Base-by-base conservation (phyloP, 2,797 vertebrate genomes). In the Poeciliopsis infans region DNA sequence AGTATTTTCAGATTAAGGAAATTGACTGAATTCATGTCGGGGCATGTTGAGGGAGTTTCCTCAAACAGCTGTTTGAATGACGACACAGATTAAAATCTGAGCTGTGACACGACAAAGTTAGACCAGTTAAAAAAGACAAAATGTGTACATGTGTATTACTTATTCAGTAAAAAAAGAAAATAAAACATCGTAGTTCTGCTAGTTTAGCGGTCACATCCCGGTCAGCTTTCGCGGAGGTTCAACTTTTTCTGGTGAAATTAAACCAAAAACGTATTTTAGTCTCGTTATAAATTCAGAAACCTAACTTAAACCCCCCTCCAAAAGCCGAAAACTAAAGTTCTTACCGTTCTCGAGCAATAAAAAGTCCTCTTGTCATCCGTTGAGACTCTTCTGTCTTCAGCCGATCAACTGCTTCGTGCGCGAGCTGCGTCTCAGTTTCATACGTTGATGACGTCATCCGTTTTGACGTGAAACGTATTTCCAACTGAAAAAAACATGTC, bases 341-440 rank as follows among this genome's bases (percentile, higher is more conserved):
- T 69, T 43, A 43, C 66, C 0, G 39, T 69, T 41, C 23, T 13
- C 2, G 5, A 2, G 0, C 5, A 25, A 68, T 5, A n/a, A 43
- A 69, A 36, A 36, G 6, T 36, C 61, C 3, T 28, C 55, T 28
- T 57, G 4, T 28, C 25, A n/a, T 55, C 25, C 25, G 53, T n/a
- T n/a, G 53, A 53, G 1, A 55, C 10, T 4, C 53, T 11, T 55
- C 4, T 4, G 53, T 11, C 25, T 55, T 55, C 25, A 12, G 12
- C 25, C 1, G 4, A n/a, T 2, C 20, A 23, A 55, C 53, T n/a
- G 4, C 0, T 12, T 0, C 4, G 3, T n/a, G 4, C 10, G 53
- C 12, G 51, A 53, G 20, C 20, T 3, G 49, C 20, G 49, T 53
- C 20, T 10, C 47, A 8, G 2, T 25, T 53, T 53, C 8, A 8